Percentiles rank a stretch among this genome's conserved stretches.
phyloP scores from a whole-genome alignment of 2,888 invertebrate genomes.

The Melipona beecheii region DNA sequence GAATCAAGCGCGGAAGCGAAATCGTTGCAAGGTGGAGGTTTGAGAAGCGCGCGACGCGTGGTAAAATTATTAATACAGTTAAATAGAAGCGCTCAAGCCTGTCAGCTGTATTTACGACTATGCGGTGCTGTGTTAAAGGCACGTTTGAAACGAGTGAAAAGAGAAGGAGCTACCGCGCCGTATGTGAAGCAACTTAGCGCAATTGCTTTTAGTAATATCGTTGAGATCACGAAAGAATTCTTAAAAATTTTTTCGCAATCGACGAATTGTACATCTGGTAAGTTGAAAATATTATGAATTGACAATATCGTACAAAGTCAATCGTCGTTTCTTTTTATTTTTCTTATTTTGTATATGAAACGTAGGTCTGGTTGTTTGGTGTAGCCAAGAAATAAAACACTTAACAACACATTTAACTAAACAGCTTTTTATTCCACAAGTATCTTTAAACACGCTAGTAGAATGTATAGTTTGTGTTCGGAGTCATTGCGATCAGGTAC shows the following conservation, averaged over 20 bases:
- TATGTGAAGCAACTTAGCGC: constrained; percentile 93
- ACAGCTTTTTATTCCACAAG: constrained; percentile 96
- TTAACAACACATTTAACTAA: constrained; percentile 93
- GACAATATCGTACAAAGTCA: not conserved
- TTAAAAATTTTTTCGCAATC: constrained; percentile 92
- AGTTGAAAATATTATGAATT: constrained; percentile 40
- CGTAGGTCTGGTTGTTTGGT: constrained; percentile 95
- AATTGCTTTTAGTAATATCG: constrained; percentile 93
- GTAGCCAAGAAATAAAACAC: constrained; percentile 92
- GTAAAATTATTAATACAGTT: constrained; percentile 93
- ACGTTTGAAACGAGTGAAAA: constrained; percentile 91
- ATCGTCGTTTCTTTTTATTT: not conserved
- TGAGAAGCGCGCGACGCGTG: constrained; percentile 93
- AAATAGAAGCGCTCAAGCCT: constrained; percentile 90
- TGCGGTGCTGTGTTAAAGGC: constrained; percentile 93
- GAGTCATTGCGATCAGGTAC: constrained; percentile 89
- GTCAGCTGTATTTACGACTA: constrained; percentile 92
- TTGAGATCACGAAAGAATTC: constrained; percentile 91
- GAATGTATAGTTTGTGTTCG: constrained; percentile 94
- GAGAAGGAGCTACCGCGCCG: constrained; percentile 91
- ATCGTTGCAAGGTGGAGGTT: constrained; percentile 93
- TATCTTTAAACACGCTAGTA: constrained; percentile 92
- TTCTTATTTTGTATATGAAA: not conserved
- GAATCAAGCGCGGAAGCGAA: constrained; percentile 94
- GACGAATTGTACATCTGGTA: constrained; percentile 90